Base-by-base conservation (phyloP, 2,797 vertebrate species). In the Lepus townsendii region DNA sequence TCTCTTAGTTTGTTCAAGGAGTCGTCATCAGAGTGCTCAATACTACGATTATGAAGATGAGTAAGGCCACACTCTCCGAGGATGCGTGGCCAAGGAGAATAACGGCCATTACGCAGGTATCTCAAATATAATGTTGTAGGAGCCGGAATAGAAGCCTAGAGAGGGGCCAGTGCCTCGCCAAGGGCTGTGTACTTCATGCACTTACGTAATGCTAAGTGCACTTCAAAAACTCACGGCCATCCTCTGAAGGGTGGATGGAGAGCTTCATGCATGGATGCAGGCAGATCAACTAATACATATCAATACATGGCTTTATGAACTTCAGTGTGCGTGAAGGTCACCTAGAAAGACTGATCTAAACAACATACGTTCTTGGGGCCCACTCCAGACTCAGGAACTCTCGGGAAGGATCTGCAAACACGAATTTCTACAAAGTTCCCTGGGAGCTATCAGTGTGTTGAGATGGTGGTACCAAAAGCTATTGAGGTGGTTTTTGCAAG, bases 1-100 rank as follows among this genome's bases (percentile, higher is more conserved):
- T 93, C 38, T 20, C 32, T 89, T 79, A 60, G 77, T 30, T 75
- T 91, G 79, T 78, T 94, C 71, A 83, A 38, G 54, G 77, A 69
- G 90, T 50, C 11, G 76, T 52, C 71, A 75, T 32, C 71, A 42
- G 35, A 47, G 17, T 50, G 42, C 42, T 50, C 32, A 54, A 63
- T 1, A 0, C 2, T 1, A 79, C 17, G 47, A 22, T 14, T 60
- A 5, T 68, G 17, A 19, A 75, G 83, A 47, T 66, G 27, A 79
- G 54, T 9, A 32, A 52, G 47, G 42, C 30, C 24, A 72, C 7
- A 22, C 22, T 17, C 63, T 57, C 32, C 47, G 38, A 72, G 27
- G 3, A 1, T 7, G 19, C 27, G 3, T n/a, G 47, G 24, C 20
- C 82, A 77, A n/a, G 13, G 22, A 62, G 20, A 50, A 3, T 9